Evolutionary conservation across 2,888 invertebrate species (phyloP).

Genomic region (Ligdia adustata): DNA sequence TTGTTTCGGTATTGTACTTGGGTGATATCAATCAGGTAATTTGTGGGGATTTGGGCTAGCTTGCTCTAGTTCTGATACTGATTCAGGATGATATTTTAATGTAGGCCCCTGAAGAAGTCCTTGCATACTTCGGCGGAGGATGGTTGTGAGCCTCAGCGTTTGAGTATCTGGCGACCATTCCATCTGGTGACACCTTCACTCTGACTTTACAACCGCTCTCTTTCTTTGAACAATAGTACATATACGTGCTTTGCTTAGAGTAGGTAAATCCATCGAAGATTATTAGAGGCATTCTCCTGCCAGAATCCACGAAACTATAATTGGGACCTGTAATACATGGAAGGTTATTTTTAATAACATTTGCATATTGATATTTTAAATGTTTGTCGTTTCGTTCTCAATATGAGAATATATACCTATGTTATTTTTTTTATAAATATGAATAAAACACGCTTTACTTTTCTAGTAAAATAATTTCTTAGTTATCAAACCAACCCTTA

Average conservation of each 20-base stretch:
- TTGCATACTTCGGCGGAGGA: slow-evolving; percentile 10
- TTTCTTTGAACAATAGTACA: slow-evolving; percentile 39
- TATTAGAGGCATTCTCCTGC: slow-evolving; percentile 32
- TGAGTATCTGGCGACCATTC: slow-evolving; percentile 1
- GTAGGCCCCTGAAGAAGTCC: slow-evolving; percentile 3
- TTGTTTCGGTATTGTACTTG: no score
- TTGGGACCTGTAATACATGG: slow-evolving; percentile 15
- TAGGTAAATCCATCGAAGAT: slow-evolving; percentile 45
- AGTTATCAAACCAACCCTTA: no score
- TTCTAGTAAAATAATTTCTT: no score
- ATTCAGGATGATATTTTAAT: slow-evolving; percentile 14
- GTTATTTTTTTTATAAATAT: no score
- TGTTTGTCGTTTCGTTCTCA: no score
- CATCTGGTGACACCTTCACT: slow-evolving; percentile 27
- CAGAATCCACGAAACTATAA: slow-evolving; percentile 27
- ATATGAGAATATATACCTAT: no score
- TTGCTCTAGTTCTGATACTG: no score
- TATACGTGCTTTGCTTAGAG: slow-evolving; percentile 35
- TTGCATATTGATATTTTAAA: no score
- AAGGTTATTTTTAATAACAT: no score
- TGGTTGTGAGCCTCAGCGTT: slow-evolving; percentile 2
- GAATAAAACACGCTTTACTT: no score
- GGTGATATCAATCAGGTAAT: no score
- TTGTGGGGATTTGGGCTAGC: no score
- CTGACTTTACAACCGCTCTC: slow-evolving; percentile 32